phyloP scores from a whole-genome alignment of 1,140 invertebrate genomes.

The Trachelipus rathkii region DNA sequence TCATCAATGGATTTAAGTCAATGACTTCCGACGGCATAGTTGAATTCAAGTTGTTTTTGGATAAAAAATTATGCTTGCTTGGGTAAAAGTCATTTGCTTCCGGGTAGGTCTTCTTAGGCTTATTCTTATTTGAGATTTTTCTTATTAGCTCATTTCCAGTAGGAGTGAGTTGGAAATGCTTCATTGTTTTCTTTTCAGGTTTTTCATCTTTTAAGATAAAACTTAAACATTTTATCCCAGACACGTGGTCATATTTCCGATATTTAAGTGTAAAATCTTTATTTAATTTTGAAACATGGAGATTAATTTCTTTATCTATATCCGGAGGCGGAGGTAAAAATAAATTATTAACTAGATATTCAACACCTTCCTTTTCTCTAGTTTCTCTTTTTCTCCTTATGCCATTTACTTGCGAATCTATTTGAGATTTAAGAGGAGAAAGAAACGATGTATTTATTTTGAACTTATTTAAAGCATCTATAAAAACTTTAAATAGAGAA shows the following conservation, averaged over 20 bases:
- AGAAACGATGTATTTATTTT: slow-evolving; percentile 42
- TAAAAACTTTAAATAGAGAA: slow-evolving; percentile 35
- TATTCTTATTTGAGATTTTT: slow-evolving; percentile 28
- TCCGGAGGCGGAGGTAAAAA: slow-evolving; percentile 36
- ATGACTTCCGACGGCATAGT: slow-evolving; percentile 35
- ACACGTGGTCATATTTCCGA: slow-evolving; percentile 28
- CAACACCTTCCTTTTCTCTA: slow-evolving; percentile 24
- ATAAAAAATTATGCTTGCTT: too few relatives aligned
- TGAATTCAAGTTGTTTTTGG: slow-evolving; percentile 21
- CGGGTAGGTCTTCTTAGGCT: too few relatives aligned
- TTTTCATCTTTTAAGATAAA: slow-evolving; percentile 30
- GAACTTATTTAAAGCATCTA: slow-evolving; percentile 39
- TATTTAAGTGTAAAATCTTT: slow-evolving; percentile 38
- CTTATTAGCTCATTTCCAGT: slow-evolving; percentile 28
- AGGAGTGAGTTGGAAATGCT: slow-evolving; percentile 17
- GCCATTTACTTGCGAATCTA: slow-evolving; percentile 28
- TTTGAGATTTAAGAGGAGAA: slow-evolving; percentile 36
- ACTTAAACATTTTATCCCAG: slow-evolving; percentile 30
- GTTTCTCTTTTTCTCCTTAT: slow-evolving; percentile 5
- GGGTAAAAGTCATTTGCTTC: too few relatives aligned
- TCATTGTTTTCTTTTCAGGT: slow-evolving; percentile 14
- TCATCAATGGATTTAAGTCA: slow-evolving; percentile 32
- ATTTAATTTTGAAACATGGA: slow-evolving; percentile 32
- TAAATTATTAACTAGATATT: slow-evolving; percentile 35
- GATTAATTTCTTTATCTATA: slow-evolving; percentile 29